phyloP scores from a whole-genome alignment of 2,888 invertebrate genomes.

The Caenorhabditis wallacei region DNA sequence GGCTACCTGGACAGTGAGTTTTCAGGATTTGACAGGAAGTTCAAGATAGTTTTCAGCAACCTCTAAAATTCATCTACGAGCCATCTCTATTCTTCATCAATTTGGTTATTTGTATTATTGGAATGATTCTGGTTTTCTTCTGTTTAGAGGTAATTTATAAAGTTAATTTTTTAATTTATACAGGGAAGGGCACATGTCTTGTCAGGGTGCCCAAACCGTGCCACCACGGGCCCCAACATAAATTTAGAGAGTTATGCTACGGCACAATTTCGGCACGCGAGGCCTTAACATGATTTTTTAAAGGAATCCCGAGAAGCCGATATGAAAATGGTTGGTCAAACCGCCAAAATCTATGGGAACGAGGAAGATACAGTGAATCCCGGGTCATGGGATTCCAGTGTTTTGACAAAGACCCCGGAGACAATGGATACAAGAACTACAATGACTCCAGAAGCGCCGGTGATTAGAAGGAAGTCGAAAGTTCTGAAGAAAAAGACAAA shows the following conservation, averaged over 20 bases:
- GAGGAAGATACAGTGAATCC: constrained; percentile 14
- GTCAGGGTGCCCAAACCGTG: no score
- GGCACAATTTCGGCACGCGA: neutral
- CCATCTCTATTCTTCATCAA: constrained; percentile 59
- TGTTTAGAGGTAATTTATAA: constrained; percentile 39
- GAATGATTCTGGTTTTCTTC: constrained; percentile 50
- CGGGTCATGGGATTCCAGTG: neutral
- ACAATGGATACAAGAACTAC: neutral
- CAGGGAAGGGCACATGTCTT: no score
- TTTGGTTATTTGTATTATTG: constrained; percentile 32
- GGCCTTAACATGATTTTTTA: constrained; percentile 1
- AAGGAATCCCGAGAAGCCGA: constrained; percentile 57
- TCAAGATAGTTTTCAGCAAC: constrained; percentile 34
- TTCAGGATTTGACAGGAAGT: neutral
- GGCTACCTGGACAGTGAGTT: constrained; percentile 48
- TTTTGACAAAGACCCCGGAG: neutral
- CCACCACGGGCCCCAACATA: no score
- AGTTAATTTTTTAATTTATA: neutral
- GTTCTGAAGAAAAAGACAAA: no score
- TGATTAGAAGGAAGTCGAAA: no score
- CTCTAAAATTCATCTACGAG: constrained; percentile 51
- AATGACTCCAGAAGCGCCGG: neutral
- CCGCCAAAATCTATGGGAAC: constrained; percentile 2
- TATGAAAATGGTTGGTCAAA: constrained; percentile 58
- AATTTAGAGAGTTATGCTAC: no score